Conservation (phyloP, 2,797 vertebrate genomes). For the Eurystomus glaucurus region DNA sequence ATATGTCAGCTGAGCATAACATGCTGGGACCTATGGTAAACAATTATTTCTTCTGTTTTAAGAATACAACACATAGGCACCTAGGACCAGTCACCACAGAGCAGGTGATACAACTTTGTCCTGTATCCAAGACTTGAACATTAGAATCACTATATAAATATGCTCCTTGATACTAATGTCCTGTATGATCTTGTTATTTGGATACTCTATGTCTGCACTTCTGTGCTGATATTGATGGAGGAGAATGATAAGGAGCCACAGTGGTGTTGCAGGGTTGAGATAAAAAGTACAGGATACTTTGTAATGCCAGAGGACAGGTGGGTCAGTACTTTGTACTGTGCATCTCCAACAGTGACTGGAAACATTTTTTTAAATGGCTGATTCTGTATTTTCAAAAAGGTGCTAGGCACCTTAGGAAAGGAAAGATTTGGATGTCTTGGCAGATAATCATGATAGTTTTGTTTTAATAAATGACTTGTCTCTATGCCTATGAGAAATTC, state of each 20-base stretch:
- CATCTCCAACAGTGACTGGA: background rate
- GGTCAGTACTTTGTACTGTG: background rate
- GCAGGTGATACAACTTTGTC: background rate
- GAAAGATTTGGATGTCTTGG: background rate
- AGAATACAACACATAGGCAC: fast-evolving
- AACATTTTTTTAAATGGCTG: background rate
- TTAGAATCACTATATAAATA: background rate
- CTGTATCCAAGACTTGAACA: background rate
- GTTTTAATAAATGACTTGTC: background rate
- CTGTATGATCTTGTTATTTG: background rate
- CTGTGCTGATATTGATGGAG: background rate
- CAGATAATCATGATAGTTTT: background rate
- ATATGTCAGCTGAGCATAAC: background rate
- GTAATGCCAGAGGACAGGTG: background rate
- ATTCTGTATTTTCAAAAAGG: background rate
- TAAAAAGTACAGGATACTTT: background rate
- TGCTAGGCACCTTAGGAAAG: background rate
- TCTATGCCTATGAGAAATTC: background rate
- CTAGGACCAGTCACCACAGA: background rate
- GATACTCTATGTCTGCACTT: background rate
- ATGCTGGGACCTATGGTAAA: background rate
- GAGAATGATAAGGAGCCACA: background rate
- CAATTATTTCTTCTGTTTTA: background rate
- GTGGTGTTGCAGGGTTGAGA: background rate
- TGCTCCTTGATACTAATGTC: background rate